phyloP scores from a whole-genome alignment of 2,797 vertebrate species.

The Prionace glauca region DNA sequence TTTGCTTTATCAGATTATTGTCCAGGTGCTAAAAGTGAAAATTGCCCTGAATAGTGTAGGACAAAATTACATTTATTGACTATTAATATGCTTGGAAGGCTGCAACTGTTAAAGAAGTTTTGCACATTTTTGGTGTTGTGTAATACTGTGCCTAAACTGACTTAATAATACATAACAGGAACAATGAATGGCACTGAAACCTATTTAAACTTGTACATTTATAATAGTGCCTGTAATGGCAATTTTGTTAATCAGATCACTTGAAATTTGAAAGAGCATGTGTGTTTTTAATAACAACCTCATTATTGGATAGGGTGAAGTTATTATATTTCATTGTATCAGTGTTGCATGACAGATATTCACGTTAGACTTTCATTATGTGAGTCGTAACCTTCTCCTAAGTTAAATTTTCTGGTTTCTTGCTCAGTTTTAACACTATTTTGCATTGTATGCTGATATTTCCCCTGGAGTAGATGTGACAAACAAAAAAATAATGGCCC shows the following conservation, averaged over 20 bases:
- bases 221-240: not conserved
- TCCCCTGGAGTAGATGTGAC: not conserved
- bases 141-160: not conserved
- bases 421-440: not conserved
- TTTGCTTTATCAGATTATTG: too few relatives aligned
- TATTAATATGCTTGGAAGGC: too few relatives aligned
- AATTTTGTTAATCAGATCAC: not conserved
- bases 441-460: not conserved
- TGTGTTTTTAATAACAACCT: not conserved
- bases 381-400: not conserved
- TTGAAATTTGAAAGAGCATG: not conserved
- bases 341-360: not conserved
- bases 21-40: too few relatives aligned
- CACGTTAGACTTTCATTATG: not conserved
- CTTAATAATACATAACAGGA: not conserved
- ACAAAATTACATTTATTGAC: too few relatives aligned
- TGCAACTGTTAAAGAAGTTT: not conserved
- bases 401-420: not conserved
- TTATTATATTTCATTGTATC: not conserved
- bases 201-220: not conserved
- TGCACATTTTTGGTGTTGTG: not conserved
- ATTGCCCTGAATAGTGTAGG: too few relatives aligned
- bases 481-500: too few relatives aligned
- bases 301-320: not conserved
- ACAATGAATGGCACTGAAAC: not conserved